Evolutionary conservation across 2,113 vertebrate species (phyloP), one percentile per base, ranked within the genome.

Genomic region (Lates calcarifer): DNA sequence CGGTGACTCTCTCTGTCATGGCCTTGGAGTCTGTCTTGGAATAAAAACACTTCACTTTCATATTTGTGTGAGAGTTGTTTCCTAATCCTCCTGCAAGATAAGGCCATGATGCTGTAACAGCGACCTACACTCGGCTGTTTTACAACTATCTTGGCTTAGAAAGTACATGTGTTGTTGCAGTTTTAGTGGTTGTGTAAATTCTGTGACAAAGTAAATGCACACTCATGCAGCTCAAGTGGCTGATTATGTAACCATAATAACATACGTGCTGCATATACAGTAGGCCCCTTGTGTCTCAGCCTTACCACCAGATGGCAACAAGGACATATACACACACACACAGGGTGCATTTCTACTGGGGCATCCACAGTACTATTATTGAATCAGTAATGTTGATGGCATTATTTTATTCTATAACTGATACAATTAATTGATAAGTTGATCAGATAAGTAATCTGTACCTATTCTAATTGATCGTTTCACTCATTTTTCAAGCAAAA

Each of bases 281-380:
- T n/a, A 14, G 7, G 24, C 41, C 13, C 66, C 17, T 8, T 29
- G 20, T 53, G 26, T 7, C 5, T 68, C 35, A 29, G 1, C 28
- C 62, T 47, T 20, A 72, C 86, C 90, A 89, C 57, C 74, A 93
- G 90, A 76, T 91, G 92, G 92, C 87, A 89, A 82, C 82, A 90
- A 4, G 65, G 33, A 37, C 63, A 43, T 26, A 13, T 17, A 41
- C 35, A 6, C 11, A 26, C 24, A 41, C 35, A 6, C 11, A 26
- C 11, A 35, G 17, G 33, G 33, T 39, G 33, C 4, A 20, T 49
- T n/a, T 41, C 22, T 18, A 3, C 61, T 9, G 17, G 4, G 14
- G 3, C 29, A 31, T 31, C 28, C 39, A 0, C 31, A 58, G 2
- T 24, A 10, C 5, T 20, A 1, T 29, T 24, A 20, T 8, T 49